Evolutionary conservation across 2,797 vertebrate genomes (phyloP).

Genomic region (Paguma larvata): DNA sequence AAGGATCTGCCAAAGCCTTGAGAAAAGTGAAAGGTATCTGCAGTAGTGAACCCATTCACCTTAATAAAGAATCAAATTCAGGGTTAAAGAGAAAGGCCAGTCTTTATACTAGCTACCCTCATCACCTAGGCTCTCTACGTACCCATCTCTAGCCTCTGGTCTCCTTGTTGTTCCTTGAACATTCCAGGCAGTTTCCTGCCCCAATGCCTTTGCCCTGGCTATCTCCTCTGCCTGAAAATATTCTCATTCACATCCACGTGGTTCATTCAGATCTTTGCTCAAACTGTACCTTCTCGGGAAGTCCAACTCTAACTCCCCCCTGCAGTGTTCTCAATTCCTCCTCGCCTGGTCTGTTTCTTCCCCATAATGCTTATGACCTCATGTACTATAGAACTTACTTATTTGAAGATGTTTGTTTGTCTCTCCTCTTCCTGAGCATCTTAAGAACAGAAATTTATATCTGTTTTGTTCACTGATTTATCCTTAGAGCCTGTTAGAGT

Average conservation of each 20-base stretch:
- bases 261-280: background rate
- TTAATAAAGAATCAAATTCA: slow-evolving; percentile 33
- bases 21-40: background rate
- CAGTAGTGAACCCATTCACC: background rate
- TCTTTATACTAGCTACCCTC: background rate
- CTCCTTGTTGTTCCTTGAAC: background rate
- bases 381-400: background rate
- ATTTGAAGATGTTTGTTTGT: slow-evolving; percentile 14
- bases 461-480: slow-evolving; percentile 46
- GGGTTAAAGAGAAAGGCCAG: background rate
- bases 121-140: background rate
- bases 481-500: slow-evolving; percentile 20
- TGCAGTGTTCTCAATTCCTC: background rate
- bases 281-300: background rate
- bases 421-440: background rate
- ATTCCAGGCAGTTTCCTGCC: background rate
- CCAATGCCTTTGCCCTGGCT: background rate
- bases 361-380: background rate
- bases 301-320: background rate
- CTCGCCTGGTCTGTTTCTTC: background rate
- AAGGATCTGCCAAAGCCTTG: background rate
- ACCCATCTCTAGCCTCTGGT: background rate
- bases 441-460: background rate
- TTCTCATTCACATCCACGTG: background rate
- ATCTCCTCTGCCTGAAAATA: background rate